Base-by-base conservation (phyloP, 2,888 invertebrate species). In the Leucoptera coffeella region DNA sequence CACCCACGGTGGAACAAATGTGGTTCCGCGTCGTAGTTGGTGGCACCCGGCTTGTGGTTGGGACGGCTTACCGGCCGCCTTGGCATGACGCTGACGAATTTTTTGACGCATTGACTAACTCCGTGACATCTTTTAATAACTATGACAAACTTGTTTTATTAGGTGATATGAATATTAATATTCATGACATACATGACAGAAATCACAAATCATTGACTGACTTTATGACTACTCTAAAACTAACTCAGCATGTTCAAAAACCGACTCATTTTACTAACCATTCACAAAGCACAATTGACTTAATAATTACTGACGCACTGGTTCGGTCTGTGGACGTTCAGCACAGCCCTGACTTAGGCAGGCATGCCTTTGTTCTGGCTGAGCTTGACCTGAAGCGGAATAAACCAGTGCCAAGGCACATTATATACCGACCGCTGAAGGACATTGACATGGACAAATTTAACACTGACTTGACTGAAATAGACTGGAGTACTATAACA, bases 181-280 rank as follows among this genome's bases (percentile, higher is more conserved):
- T 23, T 12, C 7, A 8, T 5, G 7, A 22, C 2, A 3, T 2
- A 4, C 7, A 7, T 12, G 13, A 24, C 11, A 14, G 15, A 4
- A 10, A 14, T 7, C 7, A 7, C 10, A 24, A 24, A 15, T 12
- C 5, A 4, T 24, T 24, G 15, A 14, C 14, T 2, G 2, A 24
- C 2, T 24, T 24, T 15, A 10, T 24, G 5, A 9, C 10, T 10
- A n/a, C 8, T 4, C 10, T 14, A 15, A 15, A 15, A 6, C 10
- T 24, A 7, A 15, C 24, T 15, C 14, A 23, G 14, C 9, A 4
- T 23, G 23, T 23, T 2, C 12, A 12, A 4, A 13, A 23, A 23
- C 23, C 23, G 11, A 24, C 14, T 10, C 15, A 24, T 12, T 24
- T 24, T 15, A 24, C 24, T n/a, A 11, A 24, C n/a, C 24, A 24